Percentiles rank a stretch among this genome's conserved stretches.
These are phyloP conservation scores for Timema podura DNA, from an alignment of 2,888 invertebrate species.

Conservation along the genomic window DNA sequence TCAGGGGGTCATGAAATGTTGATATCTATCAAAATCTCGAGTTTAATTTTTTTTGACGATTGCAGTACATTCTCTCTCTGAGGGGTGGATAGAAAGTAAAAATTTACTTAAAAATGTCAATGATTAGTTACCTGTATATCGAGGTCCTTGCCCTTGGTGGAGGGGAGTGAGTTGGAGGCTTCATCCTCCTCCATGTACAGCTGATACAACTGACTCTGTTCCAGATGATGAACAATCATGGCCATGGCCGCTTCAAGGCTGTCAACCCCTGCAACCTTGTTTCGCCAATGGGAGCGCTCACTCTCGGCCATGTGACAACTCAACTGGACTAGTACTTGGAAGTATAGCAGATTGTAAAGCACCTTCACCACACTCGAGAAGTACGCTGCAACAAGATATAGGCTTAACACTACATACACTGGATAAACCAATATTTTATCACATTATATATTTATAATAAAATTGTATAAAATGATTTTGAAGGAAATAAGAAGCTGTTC, in stretches of 20 bases:
- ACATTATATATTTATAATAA: neutral
- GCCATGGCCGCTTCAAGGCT: constrained; percentile 45
- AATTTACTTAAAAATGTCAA: too few species aligned
- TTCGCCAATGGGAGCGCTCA: constrained; percentile 50
- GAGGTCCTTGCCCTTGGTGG: too few species aligned
- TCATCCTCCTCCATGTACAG: neutral
- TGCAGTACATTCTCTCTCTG: too few species aligned
- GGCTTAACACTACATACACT: neutral
- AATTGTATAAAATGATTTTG: too few species aligned
- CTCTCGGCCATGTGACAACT: constrained; percentile 62
- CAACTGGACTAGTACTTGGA: constrained; percentile 81
- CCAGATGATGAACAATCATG: constrained; percentile 49
- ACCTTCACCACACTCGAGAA: constrained; percentile 84
- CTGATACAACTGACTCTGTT: constrained; percentile 55
- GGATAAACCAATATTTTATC: neutral
- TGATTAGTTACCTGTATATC: too few species aligned
- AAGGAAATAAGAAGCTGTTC: too few species aligned
- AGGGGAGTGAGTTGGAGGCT: too few species aligned
- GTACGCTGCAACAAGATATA: constrained; percentile 62
- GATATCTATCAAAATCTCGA: too few species aligned
- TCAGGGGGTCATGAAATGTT: too few species aligned
- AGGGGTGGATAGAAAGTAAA: too few species aligned
- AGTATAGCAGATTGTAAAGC: constrained; percentile 82
- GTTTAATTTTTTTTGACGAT: too few species aligned
- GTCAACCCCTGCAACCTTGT: constrained; percentile 37